Evolutionary conservation across 2,113 vertebrate genomes (phyloP).

Genomic region (Bostrychus sinensis): DNA sequence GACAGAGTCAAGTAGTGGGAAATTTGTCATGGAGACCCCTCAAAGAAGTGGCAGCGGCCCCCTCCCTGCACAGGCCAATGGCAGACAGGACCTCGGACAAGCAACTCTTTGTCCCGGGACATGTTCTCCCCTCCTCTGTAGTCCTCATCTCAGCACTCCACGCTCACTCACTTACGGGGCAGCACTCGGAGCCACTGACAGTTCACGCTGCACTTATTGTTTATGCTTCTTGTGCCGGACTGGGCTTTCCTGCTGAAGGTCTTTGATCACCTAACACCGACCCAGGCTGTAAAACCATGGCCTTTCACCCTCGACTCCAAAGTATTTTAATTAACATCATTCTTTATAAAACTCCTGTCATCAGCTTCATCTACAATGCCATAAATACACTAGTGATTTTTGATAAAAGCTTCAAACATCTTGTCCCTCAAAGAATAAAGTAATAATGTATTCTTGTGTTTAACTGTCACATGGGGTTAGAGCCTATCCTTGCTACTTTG

Average conservation of each 20-base stretch:
- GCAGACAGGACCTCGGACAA: conserved; percentile 69
- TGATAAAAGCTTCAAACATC: too few species aligned
- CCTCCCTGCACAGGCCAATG: conserved; percentile 35
- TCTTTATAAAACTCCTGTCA: conserved; percentile 28
- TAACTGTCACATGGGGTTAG: too few species aligned
- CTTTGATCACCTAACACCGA: conserved; percentile 65
- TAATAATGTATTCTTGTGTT: too few species aligned
- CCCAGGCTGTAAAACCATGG: conserved; percentile 52
- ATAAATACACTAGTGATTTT: too few species aligned
- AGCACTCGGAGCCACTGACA: conserved; percentile 31
- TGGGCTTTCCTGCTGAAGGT: conserved; percentile 29
- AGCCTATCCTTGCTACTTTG: too few species aligned
- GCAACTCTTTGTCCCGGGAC: conserved; percentile 74
- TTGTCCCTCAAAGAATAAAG: too few species aligned
- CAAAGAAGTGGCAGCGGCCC: conserved; percentile 68
- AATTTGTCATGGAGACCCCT: conserved; percentile 78
- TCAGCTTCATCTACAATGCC: too few species aligned
- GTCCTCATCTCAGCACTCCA: conserved; percentile 68
- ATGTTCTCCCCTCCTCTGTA: conserved; percentile 66
- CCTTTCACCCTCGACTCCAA: conserved; percentile 45
- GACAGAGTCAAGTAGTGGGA: conserved; percentile 81
- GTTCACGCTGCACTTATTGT: conserved; percentile 41
- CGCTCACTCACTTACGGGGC: conserved; percentile 51
- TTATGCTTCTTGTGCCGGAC: conserved; percentile 33
- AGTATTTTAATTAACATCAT: conserved; percentile 32